phyloP scores from a whole-genome alignment of 1,140 invertebrate genomes.

The Drosophila nikananu region DNA sequence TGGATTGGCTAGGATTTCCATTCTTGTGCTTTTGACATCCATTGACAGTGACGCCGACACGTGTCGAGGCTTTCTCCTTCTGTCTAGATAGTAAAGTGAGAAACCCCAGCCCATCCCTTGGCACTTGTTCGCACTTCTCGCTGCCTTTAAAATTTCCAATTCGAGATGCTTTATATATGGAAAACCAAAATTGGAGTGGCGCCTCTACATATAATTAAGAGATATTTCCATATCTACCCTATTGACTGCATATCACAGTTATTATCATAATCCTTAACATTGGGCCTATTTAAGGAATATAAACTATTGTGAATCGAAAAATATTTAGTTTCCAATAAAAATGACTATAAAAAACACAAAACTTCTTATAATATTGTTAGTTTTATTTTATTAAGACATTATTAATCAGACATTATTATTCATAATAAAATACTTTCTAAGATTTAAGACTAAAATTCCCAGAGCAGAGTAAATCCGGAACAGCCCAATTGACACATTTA shows the following conservation, averaged over 20 bases:
- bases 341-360: too few relatives aligned
- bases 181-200: neutral
- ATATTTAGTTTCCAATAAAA: too few relatives aligned
- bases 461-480: neutral
- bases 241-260: neutral
- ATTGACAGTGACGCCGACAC: slow-evolving; percentile 77
- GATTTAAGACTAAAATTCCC: too few relatives aligned
- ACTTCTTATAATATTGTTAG: too few relatives aligned
- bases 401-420: too few relatives aligned
- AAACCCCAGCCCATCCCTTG: slow-evolving; percentile 6
- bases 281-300: too few relatives aligned
- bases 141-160: slow-evolving; percentile 6
- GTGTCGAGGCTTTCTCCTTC: slow-evolving; percentile 47
- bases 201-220: neutral
- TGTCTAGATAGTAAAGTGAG: slow-evolving; percentile 14
- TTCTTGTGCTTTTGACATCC: slow-evolving; percentile 74
- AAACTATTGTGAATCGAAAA: too few relatives aligned
- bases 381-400: too few relatives aligned
- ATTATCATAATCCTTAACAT: too few relatives aligned
- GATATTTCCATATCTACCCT: neutral
- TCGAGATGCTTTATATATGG: neutral
- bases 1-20: slow-evolving; percentile 65
- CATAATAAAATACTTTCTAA: too few relatives aligned
- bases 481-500: neutral
- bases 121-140: slow-evolving; percentile 9